phyloP scores from a whole-genome alignment of 2,888 invertebrate genomes.

The Drosophila robusta region DNA sequence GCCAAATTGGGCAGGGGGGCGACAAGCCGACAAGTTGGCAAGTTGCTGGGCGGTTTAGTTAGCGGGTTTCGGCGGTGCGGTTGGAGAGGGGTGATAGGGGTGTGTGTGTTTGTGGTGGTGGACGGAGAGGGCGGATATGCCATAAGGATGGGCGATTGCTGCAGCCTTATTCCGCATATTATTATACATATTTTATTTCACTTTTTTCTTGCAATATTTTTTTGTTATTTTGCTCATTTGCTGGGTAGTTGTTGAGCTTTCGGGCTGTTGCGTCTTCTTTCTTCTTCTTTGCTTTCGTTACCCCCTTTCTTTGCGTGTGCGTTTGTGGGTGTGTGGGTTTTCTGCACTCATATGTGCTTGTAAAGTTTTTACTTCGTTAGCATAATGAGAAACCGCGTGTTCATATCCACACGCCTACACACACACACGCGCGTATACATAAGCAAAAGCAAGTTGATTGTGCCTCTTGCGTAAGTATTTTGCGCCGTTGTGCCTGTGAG shows the following conservation, averaged over 20 bases:
- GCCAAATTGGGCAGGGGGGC: slow-evolving; percentile 20
- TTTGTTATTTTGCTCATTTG: slow-evolving; percentile 40
- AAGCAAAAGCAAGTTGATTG: slow-evolving; percentile 66
- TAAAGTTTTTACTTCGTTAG: slow-evolving; percentile 83
- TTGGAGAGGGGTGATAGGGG: slow-evolving; percentile 5
- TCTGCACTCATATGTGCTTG: slow-evolving; percentile 77
- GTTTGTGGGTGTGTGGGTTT: slow-evolving; percentile 28
- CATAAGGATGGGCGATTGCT: slow-evolving; percentile 24
- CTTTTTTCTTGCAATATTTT: slow-evolving; percentile 54
- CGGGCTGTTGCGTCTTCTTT: slow-evolving; percentile 59
- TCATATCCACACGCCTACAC: slow-evolving; percentile 68
- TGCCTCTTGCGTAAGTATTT: slow-evolving; percentile 64
- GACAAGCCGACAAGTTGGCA: slow-evolving; percentile 43
- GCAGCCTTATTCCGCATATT: slow-evolving; percentile 71
- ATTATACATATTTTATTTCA: slow-evolving; percentile 75
- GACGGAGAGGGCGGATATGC: background rate
- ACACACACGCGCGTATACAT: slow-evolving; percentile 23
- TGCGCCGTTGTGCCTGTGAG: slow-evolving; percentile 29
- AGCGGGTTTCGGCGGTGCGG: slow-evolving; percentile 13
- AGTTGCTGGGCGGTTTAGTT: slow-evolving; percentile 36
- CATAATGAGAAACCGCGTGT: slow-evolving; percentile 83
- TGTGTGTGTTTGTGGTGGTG: background rate
- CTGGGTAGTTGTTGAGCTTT: slow-evolving; percentile 47
- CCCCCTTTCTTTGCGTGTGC: slow-evolving; percentile 7
- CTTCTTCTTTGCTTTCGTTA: slow-evolving; percentile 33